Evolutionary conservation across 2,888 invertebrate species (phyloP), one percentile per base, ranked within the genome.

Genomic region (Noctuana brunneofusca): DNA sequence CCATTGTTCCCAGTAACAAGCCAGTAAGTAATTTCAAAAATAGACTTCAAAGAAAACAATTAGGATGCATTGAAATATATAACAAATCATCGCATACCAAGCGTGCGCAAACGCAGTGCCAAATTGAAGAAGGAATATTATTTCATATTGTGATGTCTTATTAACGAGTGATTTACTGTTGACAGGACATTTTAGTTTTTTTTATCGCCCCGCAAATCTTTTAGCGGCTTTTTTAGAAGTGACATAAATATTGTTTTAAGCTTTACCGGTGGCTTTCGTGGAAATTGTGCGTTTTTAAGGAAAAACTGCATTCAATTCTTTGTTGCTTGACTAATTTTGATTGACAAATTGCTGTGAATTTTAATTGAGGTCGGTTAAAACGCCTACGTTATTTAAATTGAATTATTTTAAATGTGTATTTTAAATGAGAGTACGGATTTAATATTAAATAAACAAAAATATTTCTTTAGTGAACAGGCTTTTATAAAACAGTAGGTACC

Each of bases 111-210:
- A 69, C 71, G 68, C 80, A 76, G 75, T 82, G 87, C 85, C 86
- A 87, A 87, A 83, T 77, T 77, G 72, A 79, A 76, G 73, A 77
- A 75, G 79, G 76, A 75, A 77, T 79, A 83, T 81, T 81, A 83
- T 86, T 83, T 81, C 18, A 81, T 83, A 79, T 75, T 83, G 78
- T 75, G 79, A 82, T 77, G 75, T 77, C 86, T 85, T 86, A 83
- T 87, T 88, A 86, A 78, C 71, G 75, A 75, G 68, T 83, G 87
- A 88, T 89, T 87, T 86, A 87, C 80, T 62, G 74, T 71, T 71
- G 77, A 76, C 74, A 75, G 76, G 69, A 65, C 71, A 76, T 78
- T 80, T 80, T 72, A 73, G 73, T 80, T 74, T n/a, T 72, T 68
- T 75, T 73, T 73, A 68, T 74, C 76, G 68, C 69, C 70, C 75